phyloP scores from a whole-genome alignment of 2,113 vertebrate species.

The Rhabdomys dilectus region DNA sequence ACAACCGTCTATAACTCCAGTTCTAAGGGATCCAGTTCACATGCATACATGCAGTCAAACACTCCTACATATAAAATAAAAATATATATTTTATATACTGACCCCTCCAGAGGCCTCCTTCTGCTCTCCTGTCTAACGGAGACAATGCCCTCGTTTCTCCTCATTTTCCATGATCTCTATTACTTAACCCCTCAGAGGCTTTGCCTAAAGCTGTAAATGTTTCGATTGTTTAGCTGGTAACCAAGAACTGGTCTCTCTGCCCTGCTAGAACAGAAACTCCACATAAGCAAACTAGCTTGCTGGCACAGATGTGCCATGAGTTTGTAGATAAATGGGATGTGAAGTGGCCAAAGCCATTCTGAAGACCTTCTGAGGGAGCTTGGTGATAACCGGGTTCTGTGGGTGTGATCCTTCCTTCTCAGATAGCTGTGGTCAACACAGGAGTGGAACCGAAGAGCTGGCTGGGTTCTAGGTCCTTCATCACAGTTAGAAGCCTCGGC shows the following conservation, averaged over 20 bases:
- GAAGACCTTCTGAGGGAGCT: slow-evolving; percentile 83
- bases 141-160: not conserved
- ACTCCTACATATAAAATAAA: not conserved
- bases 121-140: not conserved
- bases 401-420: slow-evolving; percentile 62
- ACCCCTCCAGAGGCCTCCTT: not conserved
- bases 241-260: not conserved
- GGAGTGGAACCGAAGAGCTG: slow-evolving; percentile 75
- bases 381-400: slow-evolving; percentile 76
- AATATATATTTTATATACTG: not conserved
- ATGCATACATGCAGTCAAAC: not conserved
- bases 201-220: not conserved
- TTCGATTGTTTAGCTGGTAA: not conserved
- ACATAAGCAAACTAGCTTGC: not conserved
- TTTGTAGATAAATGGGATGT: not conserved
- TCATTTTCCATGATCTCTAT: not conserved
- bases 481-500: slow-evolving; percentile 74
- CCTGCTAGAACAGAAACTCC: not conserved
- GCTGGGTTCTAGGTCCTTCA: slow-evolving; percentile 77
- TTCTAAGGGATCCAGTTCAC: not conserved
- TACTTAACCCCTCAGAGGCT: not conserved
- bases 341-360: slow-evolving; percentile 75
- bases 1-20: not conserved
- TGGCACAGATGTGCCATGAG: not conserved
- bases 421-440: slow-evolving; percentile 71